A percentile compares a stretch with the other conserved stretches of the same genome.
Evolutionary conservation across 64 coral and sea anemone genomes (phyloP).

Genomic region (Cladopsammia gracilis): DNA sequence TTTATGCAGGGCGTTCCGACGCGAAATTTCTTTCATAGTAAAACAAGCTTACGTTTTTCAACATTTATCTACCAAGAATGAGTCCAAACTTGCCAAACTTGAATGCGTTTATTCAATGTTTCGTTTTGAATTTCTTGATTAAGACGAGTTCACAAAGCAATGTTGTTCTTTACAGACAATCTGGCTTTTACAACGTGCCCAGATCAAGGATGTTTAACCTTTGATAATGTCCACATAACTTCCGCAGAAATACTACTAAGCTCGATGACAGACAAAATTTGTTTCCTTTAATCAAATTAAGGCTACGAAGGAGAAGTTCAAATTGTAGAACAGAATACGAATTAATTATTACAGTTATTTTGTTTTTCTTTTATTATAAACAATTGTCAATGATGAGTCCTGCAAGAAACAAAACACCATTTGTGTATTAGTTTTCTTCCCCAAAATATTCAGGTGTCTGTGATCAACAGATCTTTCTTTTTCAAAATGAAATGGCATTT

Average conservation of each 20-base stretch:
- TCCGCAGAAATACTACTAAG: not conserved
- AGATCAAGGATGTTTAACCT: not conserved
- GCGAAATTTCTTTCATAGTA: not conserved
- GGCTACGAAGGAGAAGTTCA: not conserved
- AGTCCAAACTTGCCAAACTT: not conserved
- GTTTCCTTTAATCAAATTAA: no score
- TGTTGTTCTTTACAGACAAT: not conserved
- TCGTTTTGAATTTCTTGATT: not conserved
- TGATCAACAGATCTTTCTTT: no score
- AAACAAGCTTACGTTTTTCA: no score
- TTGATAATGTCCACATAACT: not conserved
- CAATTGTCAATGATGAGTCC: not conserved
- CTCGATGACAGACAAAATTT: not conserved
- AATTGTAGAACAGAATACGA: not conserved
- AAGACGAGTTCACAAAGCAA: not conserved
- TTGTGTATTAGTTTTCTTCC: no score
- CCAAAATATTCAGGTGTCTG: no score
- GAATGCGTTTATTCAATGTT: not conserved
- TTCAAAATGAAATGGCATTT: no score
- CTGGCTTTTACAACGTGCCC: not conserved
- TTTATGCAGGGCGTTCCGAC: constrained; percentile 12
- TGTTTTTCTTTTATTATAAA: not conserved
- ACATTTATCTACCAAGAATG: no score
- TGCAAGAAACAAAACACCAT: no score
- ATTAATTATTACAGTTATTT: not conserved